phyloP scores from a whole-genome alignment of 1,140 invertebrate genomes.

The Drosophila orena region DNA sequence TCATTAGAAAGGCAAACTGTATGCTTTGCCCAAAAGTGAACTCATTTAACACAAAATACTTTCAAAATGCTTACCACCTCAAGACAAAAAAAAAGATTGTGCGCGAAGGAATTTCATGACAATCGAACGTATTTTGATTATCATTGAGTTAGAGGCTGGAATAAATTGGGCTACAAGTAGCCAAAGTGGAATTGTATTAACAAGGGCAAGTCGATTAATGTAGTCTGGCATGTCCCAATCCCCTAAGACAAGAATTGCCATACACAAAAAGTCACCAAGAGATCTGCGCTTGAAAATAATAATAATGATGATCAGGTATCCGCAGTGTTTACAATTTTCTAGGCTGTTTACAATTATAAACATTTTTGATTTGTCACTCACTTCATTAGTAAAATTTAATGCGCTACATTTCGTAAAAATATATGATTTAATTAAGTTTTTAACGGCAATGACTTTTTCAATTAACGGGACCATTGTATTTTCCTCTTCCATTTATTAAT shows the following conservation, averaged over 20 bases:
- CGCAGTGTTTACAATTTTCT: background rate
- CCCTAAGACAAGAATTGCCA: slow-evolving; percentile 19
- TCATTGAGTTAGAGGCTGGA: slow-evolving; percentile 40
- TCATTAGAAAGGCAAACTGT: slow-evolving; percentile 48
- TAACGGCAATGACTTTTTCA: slow-evolving; percentile 43
- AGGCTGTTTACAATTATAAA: background rate
- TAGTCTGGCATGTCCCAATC: slow-evolving; percentile 20
- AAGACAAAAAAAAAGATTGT: background rate
- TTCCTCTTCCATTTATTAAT: slow-evolving; percentile 52
- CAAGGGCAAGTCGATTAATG: slow-evolving; percentile 53
- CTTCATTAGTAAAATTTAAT: background rate
- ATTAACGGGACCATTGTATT: slow-evolving; percentile 47
- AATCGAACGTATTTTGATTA: slow-evolving; percentile 36
- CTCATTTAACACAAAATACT: slow-evolving; percentile 40
- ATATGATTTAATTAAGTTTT: slow-evolving; percentile 31
- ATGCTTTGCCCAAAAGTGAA: slow-evolving; percentile 20
- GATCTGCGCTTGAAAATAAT: background rate
- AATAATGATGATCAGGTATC: slow-evolving; percentile 7
- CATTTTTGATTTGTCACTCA: slow-evolving; percentile 41
- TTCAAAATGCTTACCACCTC: slow-evolving; percentile 36
- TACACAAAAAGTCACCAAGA: slow-evolving; percentile 4
- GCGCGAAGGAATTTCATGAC: slow-evolving; percentile 30
- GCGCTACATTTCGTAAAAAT: slow-evolving; percentile 18
- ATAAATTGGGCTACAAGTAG: slow-evolving; percentile 54
- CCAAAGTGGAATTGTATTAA: slow-evolving; percentile 42